A percentile compares a stretch with the other conserved stretches of the same genome.
Evolutionary conservation across 2,113 vertebrate species (phyloP).

Genomic region (Amphiprion percula): DNA sequence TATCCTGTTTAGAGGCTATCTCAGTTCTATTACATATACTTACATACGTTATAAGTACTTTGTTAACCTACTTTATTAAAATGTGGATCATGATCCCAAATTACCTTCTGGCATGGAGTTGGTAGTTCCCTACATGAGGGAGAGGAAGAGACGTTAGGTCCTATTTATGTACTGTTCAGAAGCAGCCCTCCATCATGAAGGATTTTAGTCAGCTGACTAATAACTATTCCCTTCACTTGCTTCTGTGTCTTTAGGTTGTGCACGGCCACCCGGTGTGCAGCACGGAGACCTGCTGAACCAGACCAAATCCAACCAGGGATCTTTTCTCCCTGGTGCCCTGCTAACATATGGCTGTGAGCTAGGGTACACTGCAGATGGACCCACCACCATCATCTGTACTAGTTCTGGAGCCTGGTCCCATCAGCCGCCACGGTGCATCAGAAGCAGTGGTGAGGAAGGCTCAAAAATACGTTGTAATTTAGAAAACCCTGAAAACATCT

Average conservation of each 20-base stretch:
- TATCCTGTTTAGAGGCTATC: slow-evolving; percentile 21
- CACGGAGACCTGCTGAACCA: slow-evolving; percentile 81
- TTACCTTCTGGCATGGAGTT: slow-evolving; percentile 19
- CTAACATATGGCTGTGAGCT: slow-evolving; percentile 82
- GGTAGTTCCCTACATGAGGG: not conserved
- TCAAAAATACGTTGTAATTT: not conserved
- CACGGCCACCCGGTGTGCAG: slow-evolving; percentile 73
- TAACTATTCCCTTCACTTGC: slow-evolving; percentile 1
- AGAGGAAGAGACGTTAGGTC: not conserved
- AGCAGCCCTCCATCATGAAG: not conserved
- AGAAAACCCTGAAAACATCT: no score
- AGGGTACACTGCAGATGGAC: slow-evolving; percentile 80
- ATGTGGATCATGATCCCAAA: slow-evolving; percentile 6
- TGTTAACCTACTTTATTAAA: slow-evolving; percentile 35
- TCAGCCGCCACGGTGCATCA: slow-evolving; percentile 77
- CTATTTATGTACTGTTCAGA: not conserved
- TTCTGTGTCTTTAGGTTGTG: slow-evolving; percentile 75
- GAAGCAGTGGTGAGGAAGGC: slow-evolving; percentile 72
- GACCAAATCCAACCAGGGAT: slow-evolving; percentile 84
- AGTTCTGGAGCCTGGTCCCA: slow-evolving; percentile 79
- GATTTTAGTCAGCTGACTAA: slow-evolving; percentile 10
- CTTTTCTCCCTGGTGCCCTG: slow-evolving; percentile 79
- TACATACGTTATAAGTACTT: slow-evolving; percentile 24
- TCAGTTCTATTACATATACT: slow-evolving; percentile 17
- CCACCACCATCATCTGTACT: slow-evolving; percentile 78